Evolutionary conservation across 2,113 vertebrate genomes (phyloP).

Genomic region (Piliocolobus tephrosceles): DNA sequence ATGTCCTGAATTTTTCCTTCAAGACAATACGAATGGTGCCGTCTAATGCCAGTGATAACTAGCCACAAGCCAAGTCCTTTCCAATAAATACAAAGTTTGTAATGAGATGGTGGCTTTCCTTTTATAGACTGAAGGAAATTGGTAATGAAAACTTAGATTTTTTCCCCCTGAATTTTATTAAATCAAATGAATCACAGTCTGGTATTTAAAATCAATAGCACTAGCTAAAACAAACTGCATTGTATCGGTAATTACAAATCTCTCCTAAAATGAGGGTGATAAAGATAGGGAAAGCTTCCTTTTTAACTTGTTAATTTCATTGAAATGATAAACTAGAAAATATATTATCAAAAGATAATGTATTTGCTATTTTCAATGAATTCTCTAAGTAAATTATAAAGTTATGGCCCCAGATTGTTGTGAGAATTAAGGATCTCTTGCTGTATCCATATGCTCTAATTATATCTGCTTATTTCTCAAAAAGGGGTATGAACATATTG

Average conservation of each 20-base stretch:
- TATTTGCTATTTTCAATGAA: constrained; percentile 19
- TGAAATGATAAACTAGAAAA: not conserved
- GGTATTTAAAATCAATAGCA: constrained; percentile 13
- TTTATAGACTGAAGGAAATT: constrained; percentile 38
- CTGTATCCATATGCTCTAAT: not conserved
- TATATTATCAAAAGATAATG: not conserved
- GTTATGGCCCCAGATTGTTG: not conserved
- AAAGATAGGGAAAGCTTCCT: not conserved
- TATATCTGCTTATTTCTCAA: not conserved
- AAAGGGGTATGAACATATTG: not conserved
- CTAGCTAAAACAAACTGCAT: not conserved
- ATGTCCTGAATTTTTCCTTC: constrained; percentile 36
- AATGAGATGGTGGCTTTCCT: constrained; percentile 33
- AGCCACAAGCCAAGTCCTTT: constrained; percentile 26
- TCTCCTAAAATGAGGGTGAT: constrained; percentile 43
- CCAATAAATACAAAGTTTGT: constrained; percentile 52
- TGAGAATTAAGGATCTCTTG: not conserved
- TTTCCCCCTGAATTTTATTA: constrained; percentile 34
- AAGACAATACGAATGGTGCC: constrained; percentile 35
- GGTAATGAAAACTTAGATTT: constrained; percentile 34
- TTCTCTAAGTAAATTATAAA: not conserved
- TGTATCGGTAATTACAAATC: not conserved
- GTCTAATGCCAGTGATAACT: constrained; percentile 42
- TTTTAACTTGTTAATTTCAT: not conserved
- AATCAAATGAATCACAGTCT: constrained; percentile 38